Evolutionary conservation across 2,888 invertebrate species (phyloP).

Genomic region (Tenodera sinensis): DNA sequence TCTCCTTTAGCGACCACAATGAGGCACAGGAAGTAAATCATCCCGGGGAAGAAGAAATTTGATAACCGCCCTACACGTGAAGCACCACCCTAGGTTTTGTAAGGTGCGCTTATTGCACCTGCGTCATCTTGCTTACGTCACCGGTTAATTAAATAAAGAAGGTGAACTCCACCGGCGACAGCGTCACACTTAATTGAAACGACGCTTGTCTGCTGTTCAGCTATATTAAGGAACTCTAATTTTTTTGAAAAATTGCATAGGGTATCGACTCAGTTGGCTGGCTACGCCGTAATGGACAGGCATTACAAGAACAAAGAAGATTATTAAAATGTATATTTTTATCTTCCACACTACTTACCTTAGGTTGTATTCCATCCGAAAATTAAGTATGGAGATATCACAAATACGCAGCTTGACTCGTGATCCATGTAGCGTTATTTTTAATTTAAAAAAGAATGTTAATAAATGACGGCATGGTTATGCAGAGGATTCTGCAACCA

Average conservation of each 20-base stretch:
- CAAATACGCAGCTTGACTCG: too few relatives aligned
- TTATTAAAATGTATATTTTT: too few relatives aligned
- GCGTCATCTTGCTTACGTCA: neutral
- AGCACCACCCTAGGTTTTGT: neutral
- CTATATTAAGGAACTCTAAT: neutral
- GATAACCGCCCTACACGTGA: neutral
- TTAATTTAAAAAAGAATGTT: too few relatives aligned
- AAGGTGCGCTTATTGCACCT: neutral
- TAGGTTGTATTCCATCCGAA: too few relatives aligned
- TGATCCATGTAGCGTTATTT: too few relatives aligned
- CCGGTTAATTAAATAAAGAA: neutral
- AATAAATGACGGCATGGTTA: too few relatives aligned
- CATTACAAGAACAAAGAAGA: too few relatives aligned
- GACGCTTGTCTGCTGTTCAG: neutral
- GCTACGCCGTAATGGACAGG: too few relatives aligned
- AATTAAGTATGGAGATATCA: too few relatives aligned
- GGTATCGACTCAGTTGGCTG: too few relatives aligned
- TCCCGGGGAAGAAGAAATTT: neutral
- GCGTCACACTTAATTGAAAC: neutral
- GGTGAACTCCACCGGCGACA: neutral
- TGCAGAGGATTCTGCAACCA: too few relatives aligned
- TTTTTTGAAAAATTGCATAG: neutral
- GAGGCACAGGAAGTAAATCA: neutral
- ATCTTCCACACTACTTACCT: too few relatives aligned
- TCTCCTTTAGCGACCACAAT: neutral